A percentile compares a stretch with the other conserved stretches of the same genome.
Conservation (phyloP, 2,888 invertebrate genomes). For the Rotaria macrura region DNA sequence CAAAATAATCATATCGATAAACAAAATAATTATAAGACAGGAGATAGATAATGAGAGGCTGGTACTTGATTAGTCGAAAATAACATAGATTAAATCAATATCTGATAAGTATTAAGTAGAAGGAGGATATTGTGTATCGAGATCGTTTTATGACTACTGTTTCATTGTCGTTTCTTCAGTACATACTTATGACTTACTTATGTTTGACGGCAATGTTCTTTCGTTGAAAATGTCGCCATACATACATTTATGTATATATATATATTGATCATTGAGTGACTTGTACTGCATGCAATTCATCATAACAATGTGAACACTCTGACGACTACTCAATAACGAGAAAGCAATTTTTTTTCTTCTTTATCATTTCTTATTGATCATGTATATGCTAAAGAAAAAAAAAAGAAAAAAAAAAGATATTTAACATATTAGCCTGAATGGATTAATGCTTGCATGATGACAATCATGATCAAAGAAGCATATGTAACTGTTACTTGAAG, state of each 20-base stretch:
- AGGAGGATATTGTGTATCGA: background rate
- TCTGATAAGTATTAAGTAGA: background rate
- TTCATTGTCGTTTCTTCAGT: background rate
- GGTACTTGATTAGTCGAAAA: background rate
- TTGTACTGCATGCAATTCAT: background rate
- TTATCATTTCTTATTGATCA: background rate
- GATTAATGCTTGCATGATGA: background rate
- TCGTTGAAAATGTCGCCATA: background rate
- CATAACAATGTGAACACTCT: background rate
- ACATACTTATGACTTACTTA: background rate
- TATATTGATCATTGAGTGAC: background rate
- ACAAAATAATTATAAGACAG: background rate
- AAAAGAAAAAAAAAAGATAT: background rate
- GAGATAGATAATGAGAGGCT: background rate
- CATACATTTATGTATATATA: background rate
- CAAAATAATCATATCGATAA: background rate
- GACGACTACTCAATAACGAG: background rate
- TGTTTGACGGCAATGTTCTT: background rate
- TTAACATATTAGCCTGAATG: background rate
- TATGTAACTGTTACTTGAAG: background rate
- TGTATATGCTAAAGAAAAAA: background rate
- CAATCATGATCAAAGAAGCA: background rate
- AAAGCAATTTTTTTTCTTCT: background rate
- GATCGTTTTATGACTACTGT: background rate
- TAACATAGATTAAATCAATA: background rate